Base-by-base conservation (phyloP, 2,113 vertebrate genomes). In the Myotis brandtii region DNA sequence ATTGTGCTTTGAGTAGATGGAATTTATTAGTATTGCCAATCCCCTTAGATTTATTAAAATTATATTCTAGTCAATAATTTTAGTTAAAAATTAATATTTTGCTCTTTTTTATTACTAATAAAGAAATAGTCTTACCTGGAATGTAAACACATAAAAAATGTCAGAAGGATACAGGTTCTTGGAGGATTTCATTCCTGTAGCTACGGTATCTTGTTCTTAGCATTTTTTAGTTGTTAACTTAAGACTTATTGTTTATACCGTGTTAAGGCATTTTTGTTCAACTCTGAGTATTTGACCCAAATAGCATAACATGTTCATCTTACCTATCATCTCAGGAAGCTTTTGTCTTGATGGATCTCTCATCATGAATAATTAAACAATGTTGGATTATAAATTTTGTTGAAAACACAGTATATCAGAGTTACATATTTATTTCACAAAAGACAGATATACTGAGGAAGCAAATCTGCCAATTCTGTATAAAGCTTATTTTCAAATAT, bases 341-440 rank as follows among this genome's bases (percentile, higher is more conserved):
- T 97, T 96, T 97, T 80, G 73, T 40, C 66, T 94, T 98, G 97
- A 98, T 96, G 69, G 73, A 96, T 98, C 84, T 87, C 0, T 20
- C 67, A 37, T 92, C 64, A 77, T 97, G 95, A 98, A 97, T 98
- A 98, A 98, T 98, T 98, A 97, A 98, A 94, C 89, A 97, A 17
- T 13, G 46, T 7, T 86, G 80, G 85, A 89, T 75, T 97, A 83
- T 97, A 98, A 98, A 98, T 98, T 96, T 90, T 87, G 93, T 77
- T 56, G 66, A 94, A 97, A 97, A 96, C 67, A 95, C 87, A 95
- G 52, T 97, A 89, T 97, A 86, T 97, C 93, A 96, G 52, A 76
- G 89, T 90, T 95, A 95, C 86, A 76, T 95, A 94, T 94, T 98
- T 94, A 95, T 97, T 91, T 97, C 95, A 97, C 85, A 97, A 97